These are phyloP conservation scores for Leptopilina syphax DNA, from an alignment of 2,888 invertebrate genomes.

Conservation along the genomic window DNA sequence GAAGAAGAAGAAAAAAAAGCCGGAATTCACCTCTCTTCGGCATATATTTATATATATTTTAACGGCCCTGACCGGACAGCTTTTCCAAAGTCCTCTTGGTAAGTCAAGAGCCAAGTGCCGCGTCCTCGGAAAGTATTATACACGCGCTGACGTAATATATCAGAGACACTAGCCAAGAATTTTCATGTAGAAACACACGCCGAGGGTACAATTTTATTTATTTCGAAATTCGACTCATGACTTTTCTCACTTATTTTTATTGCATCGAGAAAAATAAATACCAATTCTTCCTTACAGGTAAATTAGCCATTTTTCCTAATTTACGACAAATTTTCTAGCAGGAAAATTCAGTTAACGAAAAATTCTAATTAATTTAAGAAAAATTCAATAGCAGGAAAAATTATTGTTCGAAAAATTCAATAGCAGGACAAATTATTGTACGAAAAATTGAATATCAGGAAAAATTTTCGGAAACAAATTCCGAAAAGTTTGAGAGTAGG, in stretches of 20 bases:
- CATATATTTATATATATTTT: background rate
- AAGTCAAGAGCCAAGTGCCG: slow-evolving; percentile 38
- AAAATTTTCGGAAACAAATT: too few relatives aligned
- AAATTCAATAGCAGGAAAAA: too few relatives aligned
- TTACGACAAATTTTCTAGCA: too few relatives aligned
- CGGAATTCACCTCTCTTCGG: background rate
- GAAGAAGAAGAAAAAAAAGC: background rate
- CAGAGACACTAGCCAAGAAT: slow-evolving; percentile 26
- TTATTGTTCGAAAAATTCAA: too few relatives aligned
- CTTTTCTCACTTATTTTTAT: background rate
- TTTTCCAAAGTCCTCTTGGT: slow-evolving; percentile 36
- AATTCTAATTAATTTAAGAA: too few relatives aligned
- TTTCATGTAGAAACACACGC: background rate
- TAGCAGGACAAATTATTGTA: too few relatives aligned
- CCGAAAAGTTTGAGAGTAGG: too few relatives aligned
- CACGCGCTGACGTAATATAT: slow-evolving; percentile 32
- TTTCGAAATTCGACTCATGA: background rate
- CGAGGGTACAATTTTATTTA: slow-evolving; percentile 9
- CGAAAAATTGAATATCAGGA: too few relatives aligned
- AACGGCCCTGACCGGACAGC: slow-evolving; percentile 39
- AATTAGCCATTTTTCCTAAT: too few relatives aligned
- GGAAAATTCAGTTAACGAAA: too few relatives aligned
- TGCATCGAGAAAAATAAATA: background rate
- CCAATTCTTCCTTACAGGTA: background rate
- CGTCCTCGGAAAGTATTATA: slow-evolving; percentile 37